Conservation (phyloP, 2,113 vertebrate species). For the Romanogobio albipinnatus region DNA sequence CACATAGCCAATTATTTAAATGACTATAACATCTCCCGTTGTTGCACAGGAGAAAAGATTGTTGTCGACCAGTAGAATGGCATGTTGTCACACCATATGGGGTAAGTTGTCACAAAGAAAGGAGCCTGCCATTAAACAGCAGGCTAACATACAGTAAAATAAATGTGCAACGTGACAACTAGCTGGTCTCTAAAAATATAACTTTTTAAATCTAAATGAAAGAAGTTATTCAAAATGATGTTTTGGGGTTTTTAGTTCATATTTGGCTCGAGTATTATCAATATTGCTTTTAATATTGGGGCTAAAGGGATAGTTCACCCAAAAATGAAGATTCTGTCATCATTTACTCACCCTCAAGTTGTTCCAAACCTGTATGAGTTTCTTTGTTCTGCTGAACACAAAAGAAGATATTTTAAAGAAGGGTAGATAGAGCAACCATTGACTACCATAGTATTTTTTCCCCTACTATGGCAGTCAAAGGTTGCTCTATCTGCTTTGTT, state of each 20-base stretch:
- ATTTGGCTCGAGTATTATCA: neutral
- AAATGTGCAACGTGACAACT: neutral
- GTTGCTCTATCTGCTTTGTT: too few species aligned
- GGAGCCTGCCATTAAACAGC: neutral
- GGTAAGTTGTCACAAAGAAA: neutral
- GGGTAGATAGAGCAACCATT: too few species aligned
- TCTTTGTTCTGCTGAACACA: too few species aligned
- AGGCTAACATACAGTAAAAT: neutral
- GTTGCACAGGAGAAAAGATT: neutral
- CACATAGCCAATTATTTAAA: neutral
- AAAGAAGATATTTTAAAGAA: too few species aligned
- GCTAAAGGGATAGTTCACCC: too few species aligned
- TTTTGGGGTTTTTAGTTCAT: too few species aligned
- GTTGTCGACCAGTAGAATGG: neutral
- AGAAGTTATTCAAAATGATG: neutral
- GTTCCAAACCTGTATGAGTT: too few species aligned
- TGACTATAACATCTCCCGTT: neutral
- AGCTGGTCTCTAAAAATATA: neutral
- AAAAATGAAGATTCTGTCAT: too few species aligned
- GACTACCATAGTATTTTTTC: too few species aligned
- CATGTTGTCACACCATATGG: neutral
- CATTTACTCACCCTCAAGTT: too few species aligned
- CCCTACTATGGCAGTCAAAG: too few species aligned
- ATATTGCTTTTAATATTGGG: too few species aligned
- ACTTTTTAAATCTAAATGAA: neutral